Evolutionary conservation across 2,888 invertebrate genomes (phyloP).

Genomic region (Tholera decimalis): DNA sequence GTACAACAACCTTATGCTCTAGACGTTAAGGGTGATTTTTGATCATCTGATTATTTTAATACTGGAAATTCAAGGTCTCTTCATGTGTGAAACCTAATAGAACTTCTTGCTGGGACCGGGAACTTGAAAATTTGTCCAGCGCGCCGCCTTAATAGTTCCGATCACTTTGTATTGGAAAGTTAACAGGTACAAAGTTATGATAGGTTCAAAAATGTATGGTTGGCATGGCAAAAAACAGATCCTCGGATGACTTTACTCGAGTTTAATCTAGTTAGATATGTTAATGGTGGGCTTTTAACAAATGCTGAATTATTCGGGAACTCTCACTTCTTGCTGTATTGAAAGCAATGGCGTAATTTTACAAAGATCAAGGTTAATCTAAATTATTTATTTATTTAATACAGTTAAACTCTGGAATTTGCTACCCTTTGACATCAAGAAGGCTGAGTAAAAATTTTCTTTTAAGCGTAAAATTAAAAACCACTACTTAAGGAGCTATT

Average conservation of each 20-base stretch:
- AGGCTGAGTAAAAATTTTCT: no score
- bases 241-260: constrained; percentile 9
- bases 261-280: constrained; percentile 15
- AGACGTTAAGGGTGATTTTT: constrained; percentile 32
- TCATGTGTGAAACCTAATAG: constrained; percentile 64
- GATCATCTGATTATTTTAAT: background rate
- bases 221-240: constrained; percentile 44
- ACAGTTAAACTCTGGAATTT: no score
- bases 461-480: no score
- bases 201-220: constrained; percentile 19
- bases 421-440: no score
- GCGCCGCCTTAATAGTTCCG: constrained; percentile 62
- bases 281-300: constrained; percentile 8
- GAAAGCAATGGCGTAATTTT: no score
- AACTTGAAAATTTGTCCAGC: constrained; percentile 64
- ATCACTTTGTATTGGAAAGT: constrained; percentile 62
- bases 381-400: no score
- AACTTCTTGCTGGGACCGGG: constrained; percentile 52
- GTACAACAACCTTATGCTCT: constrained; percentile 5
- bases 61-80: constrained; percentile 21
- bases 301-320: background rate
- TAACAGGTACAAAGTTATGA: constrained; percentile 25
- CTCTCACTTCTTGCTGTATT: background rate
- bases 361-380: no score
- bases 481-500: no score